A percentile compares a stretch with the other conserved stretches of the same genome.
Evolutionary conservation across 2,113 vertebrate genomes (phyloP).

Genomic region (Sinocyclocheilus anophthalmus): DNA sequence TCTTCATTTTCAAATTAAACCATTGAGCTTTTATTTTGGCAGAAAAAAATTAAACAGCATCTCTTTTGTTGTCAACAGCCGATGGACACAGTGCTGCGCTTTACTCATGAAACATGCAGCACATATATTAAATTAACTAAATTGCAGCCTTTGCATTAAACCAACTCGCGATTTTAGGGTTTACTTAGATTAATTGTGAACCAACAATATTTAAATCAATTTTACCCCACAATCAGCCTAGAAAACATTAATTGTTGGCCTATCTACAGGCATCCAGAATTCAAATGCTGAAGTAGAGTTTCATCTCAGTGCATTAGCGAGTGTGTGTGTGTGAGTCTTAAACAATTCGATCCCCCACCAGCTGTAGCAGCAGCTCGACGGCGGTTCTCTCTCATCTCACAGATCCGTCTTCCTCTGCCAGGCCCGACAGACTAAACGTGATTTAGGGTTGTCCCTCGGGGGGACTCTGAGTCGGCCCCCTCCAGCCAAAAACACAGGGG

Average conservation of each 20-base stretch:
- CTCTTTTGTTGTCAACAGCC: not conserved
- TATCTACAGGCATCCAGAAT: not conserved
- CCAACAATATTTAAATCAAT: not conserved
- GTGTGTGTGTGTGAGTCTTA: slow-evolving; percentile 55
- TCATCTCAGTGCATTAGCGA: not conserved
- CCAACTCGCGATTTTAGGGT: not conserved
- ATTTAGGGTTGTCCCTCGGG: slow-evolving; percentile 71
- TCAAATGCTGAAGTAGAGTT: slow-evolving; percentile 1
- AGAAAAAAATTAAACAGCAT: not conserved
- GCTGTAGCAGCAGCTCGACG: slow-evolving; percentile 48
- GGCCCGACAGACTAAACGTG: slow-evolving; percentile 70
- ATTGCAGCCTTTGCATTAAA: not conserved
- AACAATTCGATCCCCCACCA: slow-evolving; percentile 69
- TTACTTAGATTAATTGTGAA: not conserved
- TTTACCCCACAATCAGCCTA: not conserved
- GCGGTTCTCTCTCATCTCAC: slow-evolving; percentile 71
- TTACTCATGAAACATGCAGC: not conserved
- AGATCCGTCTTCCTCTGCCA: slow-evolving; percentile 78
- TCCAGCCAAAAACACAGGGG: slow-evolving; percentile 63
- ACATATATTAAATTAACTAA: not conserved
- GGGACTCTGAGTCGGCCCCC: slow-evolving; percentile 58
- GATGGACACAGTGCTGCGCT: not conserved
- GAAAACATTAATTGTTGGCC: not conserved
- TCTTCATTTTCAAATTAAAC: not conserved
- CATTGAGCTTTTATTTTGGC: not conserved